Percentiles rank a stretch among this genome's conserved stretches.
Conservation (phyloP, 2,113 vertebrate species). For the Telmatochromis brichardi region DNA sequence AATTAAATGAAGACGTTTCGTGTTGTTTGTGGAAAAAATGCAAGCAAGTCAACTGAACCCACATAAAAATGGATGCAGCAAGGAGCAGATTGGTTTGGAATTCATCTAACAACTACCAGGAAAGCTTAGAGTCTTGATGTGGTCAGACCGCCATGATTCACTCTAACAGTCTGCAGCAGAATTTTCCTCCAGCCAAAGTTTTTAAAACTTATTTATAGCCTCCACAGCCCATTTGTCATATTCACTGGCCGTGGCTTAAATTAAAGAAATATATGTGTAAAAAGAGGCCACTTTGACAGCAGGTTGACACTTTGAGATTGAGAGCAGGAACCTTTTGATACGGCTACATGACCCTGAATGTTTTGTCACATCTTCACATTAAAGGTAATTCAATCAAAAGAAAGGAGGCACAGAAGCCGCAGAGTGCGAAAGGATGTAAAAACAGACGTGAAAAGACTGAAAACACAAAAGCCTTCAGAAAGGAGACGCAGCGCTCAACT, state of each 20-base stretch:
- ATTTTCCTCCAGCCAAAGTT: not conserved
- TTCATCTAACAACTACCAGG: slow-evolving; percentile 6
- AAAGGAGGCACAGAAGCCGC: not conserved
- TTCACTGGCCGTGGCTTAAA: not conserved
- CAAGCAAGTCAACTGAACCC: not conserved
- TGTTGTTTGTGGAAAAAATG: not conserved
- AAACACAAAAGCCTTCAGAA: not conserved
- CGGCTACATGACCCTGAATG: not conserved
- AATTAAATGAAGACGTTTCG: not conserved
- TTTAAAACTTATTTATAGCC: slow-evolving; percentile 12
- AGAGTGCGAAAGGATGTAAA: not conserved
- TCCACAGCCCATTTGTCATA: slow-evolving; percentile 19
- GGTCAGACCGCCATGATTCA: not conserved
- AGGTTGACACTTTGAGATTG: not conserved
- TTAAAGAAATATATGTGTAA: slow-evolving; percentile 2
- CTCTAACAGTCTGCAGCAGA: slow-evolving; percentile 3
- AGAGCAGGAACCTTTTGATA: not conserved
- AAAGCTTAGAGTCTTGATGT: slow-evolving; percentile 1
- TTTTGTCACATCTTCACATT: not conserved
- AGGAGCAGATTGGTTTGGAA: slow-evolving; percentile 5
- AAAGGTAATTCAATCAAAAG: not conserved
- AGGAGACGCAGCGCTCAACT: not conserved
- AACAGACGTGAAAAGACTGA: not conserved
- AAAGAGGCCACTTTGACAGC: slow-evolving; percentile 3
- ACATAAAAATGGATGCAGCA: not conserved